A percentile compares a stretch with the other conserved stretches of the same genome.
Evolutionary conservation across 2,113 vertebrate genomes (phyloP).

Genomic region (Heterotilapia buettikoferi): DNA sequence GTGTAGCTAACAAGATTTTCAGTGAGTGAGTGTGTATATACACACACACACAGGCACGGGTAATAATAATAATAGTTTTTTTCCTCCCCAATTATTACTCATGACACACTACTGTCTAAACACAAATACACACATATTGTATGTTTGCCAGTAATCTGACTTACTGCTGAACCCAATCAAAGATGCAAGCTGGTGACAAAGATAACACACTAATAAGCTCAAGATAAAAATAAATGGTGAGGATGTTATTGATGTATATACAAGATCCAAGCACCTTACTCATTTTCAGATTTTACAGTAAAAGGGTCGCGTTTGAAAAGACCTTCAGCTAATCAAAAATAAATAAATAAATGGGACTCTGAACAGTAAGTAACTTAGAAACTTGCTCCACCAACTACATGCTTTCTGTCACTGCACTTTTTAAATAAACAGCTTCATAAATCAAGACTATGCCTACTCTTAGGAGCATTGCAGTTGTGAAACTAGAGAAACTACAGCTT

Average conservation of each 20-base stretch:
- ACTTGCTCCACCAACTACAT: background rate
- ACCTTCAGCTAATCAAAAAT: background rate
- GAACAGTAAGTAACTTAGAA: background rate
- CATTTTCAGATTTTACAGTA: background rate
- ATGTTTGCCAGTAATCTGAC: background rate
- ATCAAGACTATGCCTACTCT: background rate
- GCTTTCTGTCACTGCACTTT: background rate
- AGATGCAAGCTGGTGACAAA: background rate
- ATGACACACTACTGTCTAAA: background rate
- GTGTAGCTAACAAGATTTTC: background rate
- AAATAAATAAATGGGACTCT: background rate
- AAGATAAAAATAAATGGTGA: background rate
- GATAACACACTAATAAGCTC: background rate
- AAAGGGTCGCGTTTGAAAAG: background rate
- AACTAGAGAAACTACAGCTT: background rate
- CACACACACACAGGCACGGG: accelerated
- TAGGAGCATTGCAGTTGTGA: background rate
- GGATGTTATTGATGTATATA: background rate
- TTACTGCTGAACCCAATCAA: background rate
- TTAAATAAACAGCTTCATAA: background rate
- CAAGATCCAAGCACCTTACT: background rate
- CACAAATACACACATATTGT: background rate
- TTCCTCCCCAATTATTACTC: background rate
- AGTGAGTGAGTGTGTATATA: accelerated
- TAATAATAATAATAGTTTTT: background rate